Conservation (phyloP, 2,113 vertebrate genomes). For the Labeo catla region DNA sequence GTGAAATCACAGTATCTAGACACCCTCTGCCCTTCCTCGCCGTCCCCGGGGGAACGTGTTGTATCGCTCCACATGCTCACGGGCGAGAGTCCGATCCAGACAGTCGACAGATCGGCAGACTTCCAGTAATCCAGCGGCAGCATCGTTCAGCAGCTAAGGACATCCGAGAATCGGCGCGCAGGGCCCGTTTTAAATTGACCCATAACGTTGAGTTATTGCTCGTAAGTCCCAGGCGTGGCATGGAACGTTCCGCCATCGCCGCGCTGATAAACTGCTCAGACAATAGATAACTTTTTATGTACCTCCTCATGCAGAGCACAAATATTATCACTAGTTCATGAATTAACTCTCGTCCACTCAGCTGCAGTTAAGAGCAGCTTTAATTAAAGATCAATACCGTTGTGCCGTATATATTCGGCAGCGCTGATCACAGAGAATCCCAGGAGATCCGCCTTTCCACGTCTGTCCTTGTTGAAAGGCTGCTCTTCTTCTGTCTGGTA, state of each 20-base stretch:
- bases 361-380: conserved; percentile 83
- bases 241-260: conserved; percentile 63
- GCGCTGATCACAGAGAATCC: background rate
- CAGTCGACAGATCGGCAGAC: background rate
- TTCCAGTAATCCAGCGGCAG: background rate
- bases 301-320: conserved; percentile 81
- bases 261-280: conserved; percentile 80
- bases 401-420: conserved; percentile 77
- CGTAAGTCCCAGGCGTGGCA: conserved; percentile 66
- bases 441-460: background rate
- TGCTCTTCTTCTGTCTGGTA: background rate
- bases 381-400: conserved; percentile 85
- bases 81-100: too few species aligned
- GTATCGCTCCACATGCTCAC: too few species aligned
- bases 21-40: conserved; percentile 54
- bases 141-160: conserved; percentile 36
- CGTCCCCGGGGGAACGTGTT: conserved; percentile 49
- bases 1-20: conserved; percentile 78
- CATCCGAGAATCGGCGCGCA: conserved; percentile 58
- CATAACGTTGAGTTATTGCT: conserved; percentile 82
- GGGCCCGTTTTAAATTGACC: conserved; percentile 74
- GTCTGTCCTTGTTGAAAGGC: background rate
- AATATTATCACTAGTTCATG: conserved; percentile 86
- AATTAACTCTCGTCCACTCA: conserved; percentile 77
- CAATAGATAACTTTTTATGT: conserved; percentile 86